These are phyloP conservation scores for Adineta ricciae DNA, from an alignment of 2,888 invertebrate species.

Conservation along the genomic window DNA sequence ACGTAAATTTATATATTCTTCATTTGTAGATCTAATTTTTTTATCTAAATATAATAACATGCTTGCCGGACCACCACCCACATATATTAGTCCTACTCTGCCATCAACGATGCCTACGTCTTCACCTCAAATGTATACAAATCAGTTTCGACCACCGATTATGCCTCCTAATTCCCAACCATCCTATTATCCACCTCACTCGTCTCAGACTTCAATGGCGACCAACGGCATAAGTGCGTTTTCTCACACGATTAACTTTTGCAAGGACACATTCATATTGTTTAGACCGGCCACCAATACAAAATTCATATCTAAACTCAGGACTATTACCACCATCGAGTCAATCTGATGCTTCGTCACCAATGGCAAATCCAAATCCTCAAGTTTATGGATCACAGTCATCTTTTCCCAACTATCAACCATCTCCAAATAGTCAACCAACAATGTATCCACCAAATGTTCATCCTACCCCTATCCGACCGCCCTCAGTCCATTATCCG, in stretches of 20 bases:
- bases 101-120: background rate
- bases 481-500: background rate
- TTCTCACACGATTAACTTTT: background rate
- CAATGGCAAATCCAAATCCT: background rate
- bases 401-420: background rate
- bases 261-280: background rate
- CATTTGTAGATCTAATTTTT: background rate
- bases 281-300: background rate
- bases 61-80: background rate
- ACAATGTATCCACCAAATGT: background rate
- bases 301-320: background rate
- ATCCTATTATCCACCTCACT: background rate
- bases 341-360: background rate
- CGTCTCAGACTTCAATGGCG: background rate
- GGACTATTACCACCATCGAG: background rate
- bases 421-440: background rate
- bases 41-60: background rate
- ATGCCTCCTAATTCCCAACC: background rate
- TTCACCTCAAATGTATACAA: background rate
- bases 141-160: background rate
- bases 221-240: background rate
- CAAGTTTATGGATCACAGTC: background rate
- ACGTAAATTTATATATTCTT: background rate
- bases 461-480: background rate
- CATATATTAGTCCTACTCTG: background rate